phyloP scores from a whole-genome alignment of 2,797 vertebrate species.

The Uromys caudimaculatus region DNA sequence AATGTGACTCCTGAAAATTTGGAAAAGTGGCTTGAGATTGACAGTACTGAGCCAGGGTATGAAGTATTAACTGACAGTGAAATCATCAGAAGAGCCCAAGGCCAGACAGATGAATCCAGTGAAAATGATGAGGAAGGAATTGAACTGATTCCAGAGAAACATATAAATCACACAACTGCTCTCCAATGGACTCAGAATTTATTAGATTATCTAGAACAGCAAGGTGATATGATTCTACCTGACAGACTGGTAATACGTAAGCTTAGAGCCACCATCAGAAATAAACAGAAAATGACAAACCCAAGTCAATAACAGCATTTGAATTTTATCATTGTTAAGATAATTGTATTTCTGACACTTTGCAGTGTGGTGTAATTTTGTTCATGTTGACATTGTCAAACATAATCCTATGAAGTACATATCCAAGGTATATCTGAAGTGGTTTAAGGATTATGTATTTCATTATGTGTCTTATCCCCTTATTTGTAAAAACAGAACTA shows the following conservation, averaged over 20 bases:
- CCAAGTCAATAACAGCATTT: constrained; percentile 68
- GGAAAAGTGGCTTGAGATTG: constrained; percentile 80
- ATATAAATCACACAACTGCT: constrained; percentile 78
- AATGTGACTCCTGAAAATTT: constrained; percentile 74
- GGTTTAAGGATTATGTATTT: constrained; percentile 42
- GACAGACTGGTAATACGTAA: constrained; percentile 82
- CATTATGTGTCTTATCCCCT: constrained; percentile 46
- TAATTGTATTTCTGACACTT: constrained; percentile 55
- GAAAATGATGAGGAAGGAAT: constrained; percentile 79
- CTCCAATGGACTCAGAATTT: constrained; percentile 82
- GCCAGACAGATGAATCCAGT: constrained; percentile 80
- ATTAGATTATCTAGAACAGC: constrained; percentile 81
- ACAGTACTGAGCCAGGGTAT: constrained; percentile 82
- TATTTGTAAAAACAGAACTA: constrained; percentile 40
- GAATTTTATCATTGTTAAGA: constrained; percentile 32
- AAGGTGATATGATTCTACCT: constrained; percentile 82
- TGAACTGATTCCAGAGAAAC: constrained; percentile 80
- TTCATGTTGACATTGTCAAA: constrained; percentile 54
- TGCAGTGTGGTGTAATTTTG: constrained; percentile 49
- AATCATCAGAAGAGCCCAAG: constrained; percentile 82
- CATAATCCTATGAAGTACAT: constrained; percentile 52
- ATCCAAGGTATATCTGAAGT: constrained; percentile 37
- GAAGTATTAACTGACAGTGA: constrained; percentile 82
- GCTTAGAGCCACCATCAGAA: constrained; percentile 82
- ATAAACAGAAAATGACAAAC: constrained; percentile 80